phyloP scores from a whole-genome alignment of 2,888 invertebrate genomes.

The Steinernema carpocapsae region DNA sequence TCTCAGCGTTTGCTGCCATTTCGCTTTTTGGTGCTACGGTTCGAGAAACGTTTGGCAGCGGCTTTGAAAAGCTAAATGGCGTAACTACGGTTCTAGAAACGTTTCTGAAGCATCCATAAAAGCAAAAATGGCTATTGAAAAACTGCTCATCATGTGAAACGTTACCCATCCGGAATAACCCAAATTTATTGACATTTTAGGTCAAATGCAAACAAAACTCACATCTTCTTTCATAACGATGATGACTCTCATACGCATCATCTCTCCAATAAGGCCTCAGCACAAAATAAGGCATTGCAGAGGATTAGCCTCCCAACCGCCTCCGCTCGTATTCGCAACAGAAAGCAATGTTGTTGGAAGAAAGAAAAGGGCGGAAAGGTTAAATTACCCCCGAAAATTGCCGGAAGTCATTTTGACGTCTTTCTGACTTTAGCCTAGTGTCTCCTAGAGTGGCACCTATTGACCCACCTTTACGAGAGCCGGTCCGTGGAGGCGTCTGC shows the following conservation, averaged over 20 bases:
- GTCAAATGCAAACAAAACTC: neutral
- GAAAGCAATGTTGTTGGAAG: conserved; percentile 3
- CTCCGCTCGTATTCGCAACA: neutral
- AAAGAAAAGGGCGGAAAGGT: neutral
- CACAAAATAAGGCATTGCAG: conserved; percentile 1
- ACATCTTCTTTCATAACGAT: neutral
- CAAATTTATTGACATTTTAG: neutral
- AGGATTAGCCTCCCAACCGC: neutral
- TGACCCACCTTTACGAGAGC: conserved; percentile 38
- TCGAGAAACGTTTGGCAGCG: no score
- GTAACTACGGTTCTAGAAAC: no score
- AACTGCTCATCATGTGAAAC: neutral
- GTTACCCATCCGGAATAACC: neutral
- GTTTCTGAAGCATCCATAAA: neutral
- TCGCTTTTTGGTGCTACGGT: no score
- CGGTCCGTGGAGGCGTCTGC: neutral
- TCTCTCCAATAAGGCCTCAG: neutral
- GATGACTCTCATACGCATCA: neutral
- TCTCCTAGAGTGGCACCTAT: neutral
- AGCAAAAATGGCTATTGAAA: neutral
- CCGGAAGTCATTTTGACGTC: conserved; percentile 29
- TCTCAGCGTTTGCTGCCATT: no score
- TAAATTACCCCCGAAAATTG: conserved; percentile 13
- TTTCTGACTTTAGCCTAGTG: conserved; percentile 12
- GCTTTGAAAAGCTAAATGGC: no score